Evolutionary conservation across 1,140 invertebrate species (phyloP).

Genomic region (Sinella curviseta): DNA sequence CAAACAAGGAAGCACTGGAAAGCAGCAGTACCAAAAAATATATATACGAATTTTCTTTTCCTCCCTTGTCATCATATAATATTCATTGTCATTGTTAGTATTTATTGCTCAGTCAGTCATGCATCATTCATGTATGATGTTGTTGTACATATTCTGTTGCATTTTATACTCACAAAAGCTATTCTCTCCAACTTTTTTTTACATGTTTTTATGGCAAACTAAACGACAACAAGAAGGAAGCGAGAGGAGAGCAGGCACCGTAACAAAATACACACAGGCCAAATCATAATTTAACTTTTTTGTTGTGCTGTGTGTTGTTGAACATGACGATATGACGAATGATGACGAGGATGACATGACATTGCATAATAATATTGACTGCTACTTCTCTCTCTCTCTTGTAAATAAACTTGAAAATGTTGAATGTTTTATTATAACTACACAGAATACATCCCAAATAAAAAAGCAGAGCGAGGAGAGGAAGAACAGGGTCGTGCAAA

Average conservation of each 20-base stretch:
- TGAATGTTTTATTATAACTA: not conserved
- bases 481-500: not conserved
- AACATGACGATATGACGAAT: conserved; percentile 14
- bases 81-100: conserved; percentile 19
- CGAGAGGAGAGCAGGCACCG: no score
- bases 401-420: not conserved
- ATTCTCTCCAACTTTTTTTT: no score
- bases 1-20: no score
- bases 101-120: conserved; percentile 23
- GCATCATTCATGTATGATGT: conserved; percentile 16
- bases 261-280: no score
- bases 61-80: not conserved
- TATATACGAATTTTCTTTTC: not conserved
- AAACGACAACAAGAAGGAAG: not conserved
- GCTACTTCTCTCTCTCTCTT: not conserved
- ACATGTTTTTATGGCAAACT: no score
- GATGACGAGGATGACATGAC: not conserved
- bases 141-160: no score
- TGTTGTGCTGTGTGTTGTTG: not conserved
- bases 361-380: conserved; percentile 13
- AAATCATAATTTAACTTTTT: no score
- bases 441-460: not conserved
- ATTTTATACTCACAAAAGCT: no score
- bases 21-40: no score
- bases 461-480: no score